Percentiles rank a stretch among this genome's conserved stretches.
Evolutionary conservation across 1,140 invertebrate genomes (phyloP).

Genomic region (Brachionus plicatilis): DNA sequence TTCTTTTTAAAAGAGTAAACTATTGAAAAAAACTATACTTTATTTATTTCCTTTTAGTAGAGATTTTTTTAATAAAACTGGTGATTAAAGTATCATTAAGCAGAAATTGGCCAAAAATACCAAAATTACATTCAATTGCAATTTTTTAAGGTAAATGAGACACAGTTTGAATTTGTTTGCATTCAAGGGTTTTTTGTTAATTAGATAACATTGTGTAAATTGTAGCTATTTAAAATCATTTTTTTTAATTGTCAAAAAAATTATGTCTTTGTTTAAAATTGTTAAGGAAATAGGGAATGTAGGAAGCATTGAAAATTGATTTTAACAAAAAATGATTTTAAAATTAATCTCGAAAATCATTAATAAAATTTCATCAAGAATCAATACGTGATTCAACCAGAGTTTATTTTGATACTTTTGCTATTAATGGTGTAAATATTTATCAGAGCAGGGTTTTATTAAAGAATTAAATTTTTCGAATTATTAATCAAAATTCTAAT

Average conservation of each 20-base stretch:
- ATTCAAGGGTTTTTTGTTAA: not conserved
- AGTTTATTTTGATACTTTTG: not conserved
- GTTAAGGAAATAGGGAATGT: not conserved
- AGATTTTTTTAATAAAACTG: not conserved
- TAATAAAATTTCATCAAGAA: not conserved
- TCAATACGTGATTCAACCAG: not conserved
- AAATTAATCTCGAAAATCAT: not conserved
- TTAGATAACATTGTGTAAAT: not conserved
- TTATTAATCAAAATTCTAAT: not conserved
- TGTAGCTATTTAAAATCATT: not conserved
- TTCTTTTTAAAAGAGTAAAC: not conserved
- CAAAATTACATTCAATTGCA: not conserved
- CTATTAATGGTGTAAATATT: not conserved
- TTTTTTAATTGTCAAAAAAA: not conserved
- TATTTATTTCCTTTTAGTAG: not conserved
- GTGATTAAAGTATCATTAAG: not conserved
- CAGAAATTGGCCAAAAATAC: not conserved
- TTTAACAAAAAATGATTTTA: not conserved
- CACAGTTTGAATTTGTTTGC: not conserved
- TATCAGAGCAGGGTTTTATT: not conserved
- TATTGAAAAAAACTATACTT: not conserved
- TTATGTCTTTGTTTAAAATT: not conserved
- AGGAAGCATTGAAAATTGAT: not conserved
- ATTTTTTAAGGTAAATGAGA: not conserved
- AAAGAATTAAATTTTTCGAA: not conserved